Evolutionary conservation across 37 sponge, comb jelly and placozoan species (phyloP).

Genomic region (Oopsacas minuta): DNA sequence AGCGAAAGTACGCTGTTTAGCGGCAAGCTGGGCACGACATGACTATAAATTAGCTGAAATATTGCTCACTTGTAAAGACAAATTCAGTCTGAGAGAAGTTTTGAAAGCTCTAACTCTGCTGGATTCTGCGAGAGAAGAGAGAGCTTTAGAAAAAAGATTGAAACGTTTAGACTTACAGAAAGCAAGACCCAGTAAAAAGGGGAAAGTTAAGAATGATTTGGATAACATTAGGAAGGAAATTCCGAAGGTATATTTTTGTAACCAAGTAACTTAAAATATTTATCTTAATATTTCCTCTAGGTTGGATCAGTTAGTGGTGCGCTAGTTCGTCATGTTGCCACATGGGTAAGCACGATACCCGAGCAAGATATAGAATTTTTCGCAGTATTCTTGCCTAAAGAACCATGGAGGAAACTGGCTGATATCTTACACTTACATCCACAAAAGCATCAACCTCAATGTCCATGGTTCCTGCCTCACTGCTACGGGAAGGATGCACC

Average conservation of each 20-base stretch:
- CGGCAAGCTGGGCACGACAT: constrained; percentile 3
- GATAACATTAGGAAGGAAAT: constrained; percentile 16
- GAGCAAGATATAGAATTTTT: background rate
- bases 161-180: background rate
- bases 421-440: background rate
- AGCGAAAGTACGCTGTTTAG: background rate
- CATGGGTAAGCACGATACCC: background rate
- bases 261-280: background rate
- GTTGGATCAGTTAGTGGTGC: constrained; percentile 2
- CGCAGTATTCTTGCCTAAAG: background rate
- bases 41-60: constrained; percentile 19
- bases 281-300: background rate
- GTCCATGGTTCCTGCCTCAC: constrained; percentile 16
- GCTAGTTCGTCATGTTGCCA: background rate
- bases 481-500: background rate
- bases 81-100: constrained; percentile 12
- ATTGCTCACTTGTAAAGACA: background rate
- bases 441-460: constrained; percentile 15
- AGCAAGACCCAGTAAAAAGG: background rate
- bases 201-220: constrained; percentile 7
- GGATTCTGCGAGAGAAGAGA: constrained; percentile 17
- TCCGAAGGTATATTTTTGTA: background rate
- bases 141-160: background rate
- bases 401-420: background rate
- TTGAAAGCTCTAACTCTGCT: background rate